These are phyloP conservation scores for Tachina fera DNA, from an alignment of 2,888 invertebrate genomes.

Conservation along the genomic window DNA sequence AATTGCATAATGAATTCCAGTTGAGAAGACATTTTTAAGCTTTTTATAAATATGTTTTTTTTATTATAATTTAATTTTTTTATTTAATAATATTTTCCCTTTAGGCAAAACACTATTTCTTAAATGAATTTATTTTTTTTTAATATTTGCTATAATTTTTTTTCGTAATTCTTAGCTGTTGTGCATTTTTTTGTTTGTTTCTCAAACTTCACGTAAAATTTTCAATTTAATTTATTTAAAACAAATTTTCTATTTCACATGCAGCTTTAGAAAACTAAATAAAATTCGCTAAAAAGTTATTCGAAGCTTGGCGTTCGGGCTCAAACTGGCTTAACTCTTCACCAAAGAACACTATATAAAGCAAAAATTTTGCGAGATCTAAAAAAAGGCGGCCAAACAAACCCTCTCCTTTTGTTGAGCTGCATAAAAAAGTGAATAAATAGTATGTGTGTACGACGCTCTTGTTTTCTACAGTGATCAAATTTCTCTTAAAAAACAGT, in stretches of 20 bases:
- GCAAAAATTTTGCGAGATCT: slow-evolving; percentile 71
- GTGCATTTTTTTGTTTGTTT: slow-evolving; percentile 35
- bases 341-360: slow-evolving; percentile 78
- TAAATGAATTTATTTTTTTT: slow-evolving; percentile 23
- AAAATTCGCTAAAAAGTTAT: slow-evolving; percentile 58
- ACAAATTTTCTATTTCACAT: slow-evolving; percentile 60
- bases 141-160: slow-evolving; percentile 35
- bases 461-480: slow-evolving; percentile 73
- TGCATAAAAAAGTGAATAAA: slow-evolving; percentile 30
- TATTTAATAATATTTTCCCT: slow-evolving; percentile 13
- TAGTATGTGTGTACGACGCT: neutral
- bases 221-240: slow-evolving; percentile 45
- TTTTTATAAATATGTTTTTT: slow-evolving; percentile 48
- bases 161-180: slow-evolving; percentile 22
- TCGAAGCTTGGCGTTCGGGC: slow-evolving; percentile 80
- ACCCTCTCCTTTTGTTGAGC: slow-evolving; percentile 54
- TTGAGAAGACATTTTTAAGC: slow-evolving; percentile 79
- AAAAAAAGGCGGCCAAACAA: slow-evolving; percentile 69
- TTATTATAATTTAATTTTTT: slow-evolving; percentile 51
- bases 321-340: slow-evolving; percentile 82
- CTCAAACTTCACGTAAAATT: slow-evolving; percentile 60
- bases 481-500: slow-evolving; percentile 51
- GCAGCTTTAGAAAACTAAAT: slow-evolving; percentile 29
- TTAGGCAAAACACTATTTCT: slow-evolving; percentile 31
- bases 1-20: slow-evolving; percentile 82